These are phyloP conservation scores for Herpetotheres cachinnans DNA, from an alignment of 2,113 vertebrate species.

Conservation along the genomic window DNA sequence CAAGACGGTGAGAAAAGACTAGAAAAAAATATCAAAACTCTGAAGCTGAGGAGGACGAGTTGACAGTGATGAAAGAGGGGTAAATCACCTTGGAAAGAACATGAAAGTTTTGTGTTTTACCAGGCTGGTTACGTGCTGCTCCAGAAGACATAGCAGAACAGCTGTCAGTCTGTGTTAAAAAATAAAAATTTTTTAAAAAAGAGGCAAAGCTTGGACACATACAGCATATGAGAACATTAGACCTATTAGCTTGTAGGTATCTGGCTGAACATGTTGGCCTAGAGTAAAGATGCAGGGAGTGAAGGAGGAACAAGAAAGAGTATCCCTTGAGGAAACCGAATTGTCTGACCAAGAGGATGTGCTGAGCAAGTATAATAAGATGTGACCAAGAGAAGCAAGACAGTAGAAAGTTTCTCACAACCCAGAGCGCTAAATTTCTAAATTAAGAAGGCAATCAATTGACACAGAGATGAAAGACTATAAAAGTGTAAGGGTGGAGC, in stretches of 20 bases:
- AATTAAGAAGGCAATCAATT: too few relatives aligned
- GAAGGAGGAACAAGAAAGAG: background rate
- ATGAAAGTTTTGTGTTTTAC: background rate
- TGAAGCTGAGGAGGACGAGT: background rate
- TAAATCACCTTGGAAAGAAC: background rate
- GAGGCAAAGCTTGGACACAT: background rate
- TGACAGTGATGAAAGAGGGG: background rate
- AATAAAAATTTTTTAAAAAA: background rate
- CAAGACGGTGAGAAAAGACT: background rate
- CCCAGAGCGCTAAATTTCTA: background rate
- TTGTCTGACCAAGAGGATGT: background rate
- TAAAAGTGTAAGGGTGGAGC: background rate
- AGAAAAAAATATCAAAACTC: background rate
- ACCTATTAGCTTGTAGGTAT: background rate
- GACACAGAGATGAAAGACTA: background rate
- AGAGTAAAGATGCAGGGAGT: background rate
- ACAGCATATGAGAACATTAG: background rate
- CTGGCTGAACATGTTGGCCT: rapidly evolving
- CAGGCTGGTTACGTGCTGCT: background rate
- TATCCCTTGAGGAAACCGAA: background rate
- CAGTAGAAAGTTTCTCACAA: background rate
- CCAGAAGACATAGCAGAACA: background rate
- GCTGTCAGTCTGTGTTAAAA: background rate
- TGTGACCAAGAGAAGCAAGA: background rate
- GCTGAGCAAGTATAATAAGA: background rate